These are phyloP conservation scores for Catocala sponsa DNA, from an alignment of 2,888 invertebrate species.

Conservation along the genomic window DNA sequence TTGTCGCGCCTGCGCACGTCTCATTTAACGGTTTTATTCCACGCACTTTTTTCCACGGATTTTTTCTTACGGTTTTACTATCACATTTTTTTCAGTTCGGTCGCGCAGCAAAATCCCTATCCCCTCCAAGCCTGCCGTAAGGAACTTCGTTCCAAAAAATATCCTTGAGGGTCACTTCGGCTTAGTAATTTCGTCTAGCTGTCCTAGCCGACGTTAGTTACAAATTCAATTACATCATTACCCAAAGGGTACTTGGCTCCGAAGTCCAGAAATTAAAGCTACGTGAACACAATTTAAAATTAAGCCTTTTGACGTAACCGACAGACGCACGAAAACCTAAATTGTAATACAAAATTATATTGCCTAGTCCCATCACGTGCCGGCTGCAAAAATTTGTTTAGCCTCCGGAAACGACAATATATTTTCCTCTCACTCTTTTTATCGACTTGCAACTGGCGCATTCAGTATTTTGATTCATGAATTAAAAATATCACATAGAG, in stretches of 20 bases:
- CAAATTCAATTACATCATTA: conserved; percentile 1
- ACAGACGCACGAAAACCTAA: conserved; percentile 18
- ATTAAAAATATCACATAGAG: conserved; percentile 77
- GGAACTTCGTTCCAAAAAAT: too few relatives aligned
- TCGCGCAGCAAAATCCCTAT: too few relatives aligned
- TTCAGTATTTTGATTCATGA: conserved; percentile 72
- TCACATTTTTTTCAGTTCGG: too few relatives aligned
- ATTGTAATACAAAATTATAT: conserved; percentile 26
- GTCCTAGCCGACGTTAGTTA: neutral
- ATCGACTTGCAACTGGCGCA: conserved; percentile 57
- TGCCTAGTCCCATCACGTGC: conserved; percentile 61
- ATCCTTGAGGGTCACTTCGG: neutral
- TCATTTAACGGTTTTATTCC: too few relatives aligned
- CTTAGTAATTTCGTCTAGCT: neutral
- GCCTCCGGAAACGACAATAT: conserved; percentile 70
- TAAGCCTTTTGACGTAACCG: conserved; percentile 6
- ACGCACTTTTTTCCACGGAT: too few relatives aligned
- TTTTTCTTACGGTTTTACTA: too few relatives aligned
- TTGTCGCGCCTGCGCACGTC: too few relatives aligned
- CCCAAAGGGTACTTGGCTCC: conserved; percentile 1
- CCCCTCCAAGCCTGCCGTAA: too few relatives aligned
- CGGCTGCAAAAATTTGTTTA: conserved; percentile 70
- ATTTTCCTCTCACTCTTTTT: conserved; percentile 49
- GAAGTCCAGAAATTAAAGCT: conserved; percentile 7
- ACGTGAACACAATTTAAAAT: conserved; percentile 17